Base-by-base conservation (phyloP, 92 coral and sea anemone genomes). In the Paramuricea clavata region DNA sequence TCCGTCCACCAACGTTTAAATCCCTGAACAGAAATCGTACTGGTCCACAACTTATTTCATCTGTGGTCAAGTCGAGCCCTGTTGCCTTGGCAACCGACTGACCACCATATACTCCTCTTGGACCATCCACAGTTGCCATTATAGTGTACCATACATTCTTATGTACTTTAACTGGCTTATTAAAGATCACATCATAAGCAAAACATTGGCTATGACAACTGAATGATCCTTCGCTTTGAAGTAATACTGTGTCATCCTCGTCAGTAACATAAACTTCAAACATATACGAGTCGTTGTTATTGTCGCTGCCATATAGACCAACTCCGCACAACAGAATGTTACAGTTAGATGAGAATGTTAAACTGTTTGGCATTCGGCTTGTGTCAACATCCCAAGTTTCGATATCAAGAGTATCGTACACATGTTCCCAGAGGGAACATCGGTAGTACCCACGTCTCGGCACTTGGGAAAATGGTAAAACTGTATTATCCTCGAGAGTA, bases 321-420 rank as follows among this genome's bases (percentile, higher is more conserved):
- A 88, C 91, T 5, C 91, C 91, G 61, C 85, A 88, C 50, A 88
- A 50, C 56, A 88, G 69, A 49, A 88, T 62, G 47, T 79, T 79
- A 8, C 61, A 44, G 26, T 60, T 88, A 22, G 81, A 79, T 74
- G 85, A 78, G 73, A 88, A 88, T 27, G 85, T 86, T 13, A 88
- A 74, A 32, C 19, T 19, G 41, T 78, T 78, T 3, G 68, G 83
- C 83, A 78, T 57, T 54, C 62, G 33, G 49, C 83, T 78, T 27
- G 69, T 78, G 15, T 78, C 83, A 23, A 74, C 65, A 30, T 87
- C 91, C 65, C 91, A 61, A 11, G 56, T 70, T 44, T 70, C 82
- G 34, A 19, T 41, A 27, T 88, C 87, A 49, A 31, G 21, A 6
- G 68, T 54, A n/a, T 60, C 68, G 44, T 78, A 78, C 26, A 50